These are phyloP conservation scores for Clamator glandarius DNA, from an alignment of 2,797 vertebrate genomes.

Conservation along the genomic window DNA sequence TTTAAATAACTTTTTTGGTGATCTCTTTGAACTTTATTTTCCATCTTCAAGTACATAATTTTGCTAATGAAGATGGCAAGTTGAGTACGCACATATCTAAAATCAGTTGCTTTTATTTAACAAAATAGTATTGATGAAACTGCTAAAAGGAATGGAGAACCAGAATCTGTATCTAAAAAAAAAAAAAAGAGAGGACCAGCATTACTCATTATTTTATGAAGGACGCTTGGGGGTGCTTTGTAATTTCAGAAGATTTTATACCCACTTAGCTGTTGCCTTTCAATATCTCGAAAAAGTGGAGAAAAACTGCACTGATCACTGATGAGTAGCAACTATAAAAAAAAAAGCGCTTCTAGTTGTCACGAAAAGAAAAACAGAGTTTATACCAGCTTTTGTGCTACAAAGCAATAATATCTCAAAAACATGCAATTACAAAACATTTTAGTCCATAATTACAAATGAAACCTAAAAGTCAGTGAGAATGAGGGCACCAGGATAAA, in stretches of 20 bases:
- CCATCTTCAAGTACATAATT: neutral
- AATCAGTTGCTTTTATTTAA: neutral
- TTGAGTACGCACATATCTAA: neutral
- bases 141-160: neutral
- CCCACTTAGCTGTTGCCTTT: neutral
- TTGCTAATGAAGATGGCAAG: neutral
- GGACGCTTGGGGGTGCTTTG: neutral
- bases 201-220: neutral
- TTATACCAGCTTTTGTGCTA: neutral
- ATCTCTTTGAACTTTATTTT: neutral
- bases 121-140: neutral
- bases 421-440: conserved; percentile 22
- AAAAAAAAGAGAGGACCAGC: neutral
- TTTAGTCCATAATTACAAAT: conserved; percentile 27
- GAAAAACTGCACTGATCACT: neutral
- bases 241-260: neutral
- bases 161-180: neutral
- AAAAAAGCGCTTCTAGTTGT: neutral
- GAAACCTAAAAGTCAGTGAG: neutral
- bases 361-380: conserved; percentile 30
- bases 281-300: neutral
- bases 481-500: neutral
- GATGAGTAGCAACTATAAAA: neutral
- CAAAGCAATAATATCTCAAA: conserved; percentile 29
- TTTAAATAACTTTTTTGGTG: neutral